Base-by-base conservation (phyloP, 2,797 vertebrate species). In the Syngnathus acus region DNA sequence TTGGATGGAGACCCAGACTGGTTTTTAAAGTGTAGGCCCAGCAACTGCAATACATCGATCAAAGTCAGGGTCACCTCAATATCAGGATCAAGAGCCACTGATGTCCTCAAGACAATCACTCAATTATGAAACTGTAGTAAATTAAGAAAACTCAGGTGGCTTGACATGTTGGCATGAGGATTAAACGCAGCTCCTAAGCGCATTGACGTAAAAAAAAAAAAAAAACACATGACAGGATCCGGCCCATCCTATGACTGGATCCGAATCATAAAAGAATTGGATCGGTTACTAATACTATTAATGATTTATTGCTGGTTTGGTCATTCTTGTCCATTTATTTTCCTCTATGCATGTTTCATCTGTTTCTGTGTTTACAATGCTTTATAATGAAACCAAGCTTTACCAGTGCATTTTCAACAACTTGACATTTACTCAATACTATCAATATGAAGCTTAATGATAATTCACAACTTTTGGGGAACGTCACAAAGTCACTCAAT, bases 1-100 rank as follows among this genome's bases (percentile, higher is more conserved):
- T 80, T 72, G 26, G 74, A 61, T 47, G 66, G 74, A 72, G 73
- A 67, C 71, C 68, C 63, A 66, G 75, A 71, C 32, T 37, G 55
- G 64, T 40, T 61, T 32, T 40, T 42, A 61, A 21, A 39, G 19
- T 40, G 58, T 39, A 61, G 19, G 42, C 19, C 39, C 37, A 32
- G 32, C 32, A 61, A 61, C 39, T 62, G 39, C 14, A 45, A 43
- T 3, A 47, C 38, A 61, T 16, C 13, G 16, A 58, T 37, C 37
- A 58, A 48, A 58, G 10, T 38, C 54, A 16, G 55, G 9, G 14
- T 37, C 26, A 55, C 54, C 5, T 55, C 21, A 14, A 32, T 32
- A 32, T 14, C 23, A 13, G 4, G 11, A 55, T 23, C 6, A 55
- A 55, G 21, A 26, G 21, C 4, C 11, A 6, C 32, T 32, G 10